phyloP scores from a whole-genome alignment of 2,888 invertebrate species.

The Ashinkailepas kermadecensis region DNA sequence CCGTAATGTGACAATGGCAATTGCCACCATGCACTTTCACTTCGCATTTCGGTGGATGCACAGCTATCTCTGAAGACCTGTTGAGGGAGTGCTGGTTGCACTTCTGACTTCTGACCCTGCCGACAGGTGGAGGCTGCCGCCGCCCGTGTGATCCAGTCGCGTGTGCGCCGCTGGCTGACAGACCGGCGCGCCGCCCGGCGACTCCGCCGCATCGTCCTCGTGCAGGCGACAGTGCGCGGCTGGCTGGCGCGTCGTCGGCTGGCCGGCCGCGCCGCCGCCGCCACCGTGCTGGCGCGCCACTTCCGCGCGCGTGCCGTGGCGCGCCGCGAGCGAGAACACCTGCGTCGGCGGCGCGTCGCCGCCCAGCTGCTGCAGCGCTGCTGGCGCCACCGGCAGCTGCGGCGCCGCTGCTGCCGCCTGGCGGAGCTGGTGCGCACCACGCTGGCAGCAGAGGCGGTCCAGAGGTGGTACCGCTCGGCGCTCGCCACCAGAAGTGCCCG shows the following conservation, averaged over 20 bases:
- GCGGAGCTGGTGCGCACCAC: constrained; percentile 18
- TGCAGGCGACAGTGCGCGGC: constrained; percentile 31
- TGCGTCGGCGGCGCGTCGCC: constrained; percentile 24
- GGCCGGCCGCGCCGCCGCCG: constrained; percentile 15
- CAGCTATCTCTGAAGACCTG: too few species aligned
- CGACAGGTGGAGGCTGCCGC: constrained; percentile 33
- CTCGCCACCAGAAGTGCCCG: background rate
- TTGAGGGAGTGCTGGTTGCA: too few species aligned
- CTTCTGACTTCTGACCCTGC: background rate
- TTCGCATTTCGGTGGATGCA: too few species aligned
- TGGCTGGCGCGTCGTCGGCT: constrained; percentile 14
- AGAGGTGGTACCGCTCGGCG: constrained; percentile 24
- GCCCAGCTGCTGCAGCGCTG: constrained; percentile 27
- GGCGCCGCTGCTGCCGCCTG: constrained; percentile 18
- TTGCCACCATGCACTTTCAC: background rate
- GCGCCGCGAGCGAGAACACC: background rate
- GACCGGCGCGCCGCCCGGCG: constrained; percentile 3
- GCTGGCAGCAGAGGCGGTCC: constrained; percentile 26
- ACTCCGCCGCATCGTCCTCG: constrained; percentile 25
- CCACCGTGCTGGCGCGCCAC: constrained; percentile 23
- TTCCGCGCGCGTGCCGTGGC: background rate
- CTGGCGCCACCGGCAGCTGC: constrained; percentile 24
- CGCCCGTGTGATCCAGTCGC: constrained; percentile 31
- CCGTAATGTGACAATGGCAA: background rate
- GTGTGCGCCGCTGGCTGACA: constrained; percentile 25